phyloP scores from a whole-genome alignment of 2,797 vertebrate species.

The Oryzias dopingdopingensis region DNA sequence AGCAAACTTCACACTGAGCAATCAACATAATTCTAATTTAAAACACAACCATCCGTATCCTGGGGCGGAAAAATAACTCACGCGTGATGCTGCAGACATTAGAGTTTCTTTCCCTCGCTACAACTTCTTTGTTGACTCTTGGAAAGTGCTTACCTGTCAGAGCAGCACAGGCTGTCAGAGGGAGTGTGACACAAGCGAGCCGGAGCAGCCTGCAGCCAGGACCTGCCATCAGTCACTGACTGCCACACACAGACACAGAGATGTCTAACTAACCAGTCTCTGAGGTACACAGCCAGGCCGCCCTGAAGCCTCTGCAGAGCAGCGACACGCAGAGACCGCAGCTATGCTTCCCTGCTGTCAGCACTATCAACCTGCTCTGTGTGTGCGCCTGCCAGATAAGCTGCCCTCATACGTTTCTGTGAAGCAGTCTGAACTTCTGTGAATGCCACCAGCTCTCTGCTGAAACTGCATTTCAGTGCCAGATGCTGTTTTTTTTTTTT shows the following conservation, averaged over 20 bases:
- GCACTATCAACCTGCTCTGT: slow-evolving; percentile 62
- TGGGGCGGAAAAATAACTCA: slow-evolving; percentile 62
- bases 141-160: slow-evolving; percentile 76
- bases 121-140: slow-evolving; percentile 69
- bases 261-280: slow-evolving; percentile 76
- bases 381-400: slow-evolving; percentile 58
- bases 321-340: slow-evolving; percentile 36
- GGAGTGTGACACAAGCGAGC: slow-evolving; percentile 63
- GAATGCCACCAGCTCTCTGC: slow-evolving; percentile 74
- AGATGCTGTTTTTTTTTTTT: slow-evolving; percentile 44
- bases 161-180: slow-evolving; percentile 65
- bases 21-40: slow-evolving; percentile 62
- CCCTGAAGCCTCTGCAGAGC: slow-evolving; percentile 58
- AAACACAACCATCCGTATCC: slow-evolving; percentile 61
- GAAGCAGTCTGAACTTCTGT: slow-evolving; percentile 68
- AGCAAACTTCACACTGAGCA: slow-evolving; percentile 64
- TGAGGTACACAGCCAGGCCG: slow-evolving; percentile 63
- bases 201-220: slow-evolving; percentile 65
- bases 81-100: slow-evolving; percentile 45
- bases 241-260: slow-evolving; percentile 57
- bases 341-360: slow-evolving; percentile 69
- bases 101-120: slow-evolving; percentile 41
- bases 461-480: slow-evolving; percentile 77
- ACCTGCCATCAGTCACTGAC: slow-evolving; percentile 67
- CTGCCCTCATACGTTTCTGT: slow-evolving; percentile 71